These are phyloP conservation scores for Oppia nitens DNA, from an alignment of 1,140 invertebrate genomes.

Conservation along the genomic window DNA sequence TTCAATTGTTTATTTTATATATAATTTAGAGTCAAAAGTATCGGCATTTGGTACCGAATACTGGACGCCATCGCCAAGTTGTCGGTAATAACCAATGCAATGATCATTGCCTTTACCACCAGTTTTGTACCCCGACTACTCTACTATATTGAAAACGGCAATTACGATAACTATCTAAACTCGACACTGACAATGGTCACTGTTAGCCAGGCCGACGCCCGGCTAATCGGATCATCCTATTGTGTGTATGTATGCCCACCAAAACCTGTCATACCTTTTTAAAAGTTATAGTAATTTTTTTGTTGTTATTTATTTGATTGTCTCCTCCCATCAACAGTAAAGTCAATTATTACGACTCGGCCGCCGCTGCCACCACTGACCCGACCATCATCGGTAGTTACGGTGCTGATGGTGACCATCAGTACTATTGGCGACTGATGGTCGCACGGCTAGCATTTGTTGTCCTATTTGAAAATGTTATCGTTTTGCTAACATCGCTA, in stretches of 20 bases:
- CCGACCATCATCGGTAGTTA: background rate
- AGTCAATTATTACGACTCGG: background rate
- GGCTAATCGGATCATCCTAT: background rate
- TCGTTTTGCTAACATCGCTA: conserved; percentile 60
- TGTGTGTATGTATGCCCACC: conserved; percentile 2
- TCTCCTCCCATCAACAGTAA: no score
- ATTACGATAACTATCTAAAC: conserved; percentile 60
- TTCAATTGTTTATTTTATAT: background rate
- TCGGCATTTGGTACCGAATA: conserved; percentile 67
- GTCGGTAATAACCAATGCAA: conserved; percentile 84
- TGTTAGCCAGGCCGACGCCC: conserved; percentile 20
- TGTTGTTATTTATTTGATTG: no score
- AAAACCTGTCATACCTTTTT: background rate
- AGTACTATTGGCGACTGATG: conserved; percentile 77
- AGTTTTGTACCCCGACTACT: conserved; percentile 85
- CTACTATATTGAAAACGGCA: conserved; percentile 47
- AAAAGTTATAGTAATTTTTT: no score
- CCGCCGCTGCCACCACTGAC: background rate
- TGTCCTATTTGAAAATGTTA: conserved; percentile 78
- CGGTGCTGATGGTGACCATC: conserved; percentile 33
- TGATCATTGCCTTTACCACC: conserved; percentile 96
- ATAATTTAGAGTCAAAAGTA: conserved; percentile 21
- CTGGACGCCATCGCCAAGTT: conserved; percentile 73
- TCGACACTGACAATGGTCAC: conserved; percentile 65
- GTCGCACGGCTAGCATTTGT: conserved; percentile 75